phyloP scores from a whole-genome alignment of 1,140 invertebrate species.

The Lepidurus couesii region DNA sequence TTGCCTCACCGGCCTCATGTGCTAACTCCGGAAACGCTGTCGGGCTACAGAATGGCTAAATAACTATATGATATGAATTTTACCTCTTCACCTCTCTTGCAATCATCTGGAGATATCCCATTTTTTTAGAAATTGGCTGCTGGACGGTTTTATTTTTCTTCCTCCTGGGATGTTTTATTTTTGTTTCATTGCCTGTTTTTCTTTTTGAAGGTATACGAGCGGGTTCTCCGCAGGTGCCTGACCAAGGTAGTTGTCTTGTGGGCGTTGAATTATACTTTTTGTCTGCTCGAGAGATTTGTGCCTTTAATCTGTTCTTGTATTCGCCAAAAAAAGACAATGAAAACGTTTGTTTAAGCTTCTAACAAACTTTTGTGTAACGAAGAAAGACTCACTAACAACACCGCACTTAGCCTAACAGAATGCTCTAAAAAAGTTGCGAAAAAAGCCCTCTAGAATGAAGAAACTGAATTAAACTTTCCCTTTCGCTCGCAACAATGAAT shows the following conservation, averaged over 20 bases:
- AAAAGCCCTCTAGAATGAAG: too few species aligned
- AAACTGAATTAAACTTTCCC: too few species aligned
- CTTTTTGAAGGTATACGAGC: constrained; percentile 12
- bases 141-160: background rate
- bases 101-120: background rate
- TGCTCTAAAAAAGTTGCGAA: too few species aligned
- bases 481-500: too few species aligned
- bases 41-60: background rate
- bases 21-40: background rate
- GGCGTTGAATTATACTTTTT: background rate
- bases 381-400: too few species aligned
- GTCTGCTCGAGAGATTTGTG: too few species aligned
- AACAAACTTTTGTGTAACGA: too few species aligned
- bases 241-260: constrained; percentile 13
- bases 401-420: too few species aligned
- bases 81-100: background rate
- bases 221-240: constrained; percentile 16
- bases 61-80: background rate
- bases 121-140: background rate
- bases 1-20: background rate
- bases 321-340: too few species aligned
- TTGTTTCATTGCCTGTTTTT: constrained; percentile 19
- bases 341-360: too few species aligned
- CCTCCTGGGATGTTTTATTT: background rate
- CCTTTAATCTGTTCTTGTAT: too few species aligned